Percentiles rank a stretch among this genome's conserved stretches.
phyloP scores from a whole-genome alignment of 2,113 vertebrate genomes.

The Macquaria ambigua region DNA sequence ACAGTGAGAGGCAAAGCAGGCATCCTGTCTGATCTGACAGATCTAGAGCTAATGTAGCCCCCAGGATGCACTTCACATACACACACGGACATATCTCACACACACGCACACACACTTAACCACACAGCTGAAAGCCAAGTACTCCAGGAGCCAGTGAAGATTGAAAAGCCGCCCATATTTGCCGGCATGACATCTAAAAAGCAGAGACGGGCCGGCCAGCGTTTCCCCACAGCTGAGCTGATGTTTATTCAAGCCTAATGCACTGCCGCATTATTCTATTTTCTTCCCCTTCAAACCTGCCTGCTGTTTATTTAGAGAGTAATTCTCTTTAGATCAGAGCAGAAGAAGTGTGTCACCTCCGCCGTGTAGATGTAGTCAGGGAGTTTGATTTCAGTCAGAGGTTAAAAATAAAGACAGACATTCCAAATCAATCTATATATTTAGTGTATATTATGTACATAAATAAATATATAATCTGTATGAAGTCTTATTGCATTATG shows the following conservation, averaged over 20 bases:
- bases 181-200: constrained; percentile 58
- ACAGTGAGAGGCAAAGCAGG: constrained; percentile 64
- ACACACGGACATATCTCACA: constrained; percentile 30
- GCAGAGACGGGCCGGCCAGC: constrained; percentile 26
- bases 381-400: constrained; percentile 31
- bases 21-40: constrained; percentile 70
- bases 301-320: constrained; percentile 50
- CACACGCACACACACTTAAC: constrained; percentile 42
- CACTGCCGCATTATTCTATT: constrained; percentile 60
- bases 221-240: constrained; percentile 48
- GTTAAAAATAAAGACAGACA: constrained; percentile 58
- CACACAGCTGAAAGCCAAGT: constrained; percentile 67
- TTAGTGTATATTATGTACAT: constrained; percentile 68
- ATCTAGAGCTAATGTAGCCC: constrained; percentile 71
- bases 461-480: constrained; percentile 55
- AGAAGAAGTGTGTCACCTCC: constrained; percentile 51
- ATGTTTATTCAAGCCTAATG: constrained; percentile 62
- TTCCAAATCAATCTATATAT: constrained; percentile 61
- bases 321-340: constrained; percentile 57
- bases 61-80: constrained; percentile 64
- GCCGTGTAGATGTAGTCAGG: constrained; percentile 31
- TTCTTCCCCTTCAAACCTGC: constrained; percentile 48
- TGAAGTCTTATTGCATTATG: constrained; percentile 58
- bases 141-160: constrained; percentile 58
- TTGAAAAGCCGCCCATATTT: constrained; percentile 70